These are phyloP conservation scores for Lumbricus terrestris DNA, from an alignment of 2,888 invertebrate species.

Conservation along the genomic window DNA sequence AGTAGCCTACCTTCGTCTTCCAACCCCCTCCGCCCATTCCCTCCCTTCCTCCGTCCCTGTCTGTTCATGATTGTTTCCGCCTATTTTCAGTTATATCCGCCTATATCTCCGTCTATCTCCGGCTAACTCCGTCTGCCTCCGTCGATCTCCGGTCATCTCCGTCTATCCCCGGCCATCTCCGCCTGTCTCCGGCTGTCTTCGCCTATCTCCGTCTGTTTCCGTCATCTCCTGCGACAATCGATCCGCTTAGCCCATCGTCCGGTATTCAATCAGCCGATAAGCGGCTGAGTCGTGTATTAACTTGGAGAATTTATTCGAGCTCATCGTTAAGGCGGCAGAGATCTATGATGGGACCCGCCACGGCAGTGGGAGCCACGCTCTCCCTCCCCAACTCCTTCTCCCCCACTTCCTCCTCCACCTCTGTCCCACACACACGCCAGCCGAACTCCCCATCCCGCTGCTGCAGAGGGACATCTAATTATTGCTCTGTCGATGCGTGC, in stretches of 20 bases:
- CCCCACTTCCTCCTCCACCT: background rate
- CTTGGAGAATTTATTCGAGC: background rate
- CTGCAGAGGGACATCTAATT: background rate
- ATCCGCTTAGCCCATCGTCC: background rate
- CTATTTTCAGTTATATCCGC: no score
- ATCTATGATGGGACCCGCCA: background rate
- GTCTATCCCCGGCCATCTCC: no score
- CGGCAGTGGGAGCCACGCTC: background rate
- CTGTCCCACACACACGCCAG: background rate
- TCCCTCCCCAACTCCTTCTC: background rate
- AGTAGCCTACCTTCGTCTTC: background rate
- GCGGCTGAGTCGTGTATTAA: background rate
- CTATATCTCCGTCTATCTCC: no score
- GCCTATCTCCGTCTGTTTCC: background rate
- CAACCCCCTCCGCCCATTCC: no score
- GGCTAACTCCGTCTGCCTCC: no score
- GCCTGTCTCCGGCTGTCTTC: background rate
- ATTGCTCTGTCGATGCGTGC: background rate
- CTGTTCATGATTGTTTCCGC: no score
- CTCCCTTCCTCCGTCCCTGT: no score
- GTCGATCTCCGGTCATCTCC: no score
- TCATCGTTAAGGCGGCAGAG: background rate
- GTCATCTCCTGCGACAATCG: background rate
- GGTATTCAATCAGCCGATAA: constrained; percentile 3
- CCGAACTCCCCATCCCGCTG: background rate